Conservation (phyloP, 35 echinoderm and acorn worm genomes). For the Ptychodera flava region DNA sequence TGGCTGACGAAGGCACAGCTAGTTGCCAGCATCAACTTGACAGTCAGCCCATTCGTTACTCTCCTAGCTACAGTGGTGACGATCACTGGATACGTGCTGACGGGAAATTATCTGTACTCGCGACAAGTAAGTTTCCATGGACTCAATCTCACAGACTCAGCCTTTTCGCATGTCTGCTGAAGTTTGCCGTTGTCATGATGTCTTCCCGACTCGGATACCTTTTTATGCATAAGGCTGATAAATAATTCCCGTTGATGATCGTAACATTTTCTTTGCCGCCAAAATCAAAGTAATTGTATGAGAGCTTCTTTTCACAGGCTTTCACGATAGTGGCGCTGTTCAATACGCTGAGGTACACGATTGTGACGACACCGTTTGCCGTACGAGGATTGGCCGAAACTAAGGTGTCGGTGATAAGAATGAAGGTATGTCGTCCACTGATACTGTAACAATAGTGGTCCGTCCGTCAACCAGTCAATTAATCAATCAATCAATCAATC, state of each 20-base stretch:
- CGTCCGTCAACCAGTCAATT: no score
- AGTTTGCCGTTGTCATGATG: not conserved
- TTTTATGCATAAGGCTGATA: not conserved
- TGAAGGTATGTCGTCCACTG: not conserved
- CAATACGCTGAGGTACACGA: not conserved
- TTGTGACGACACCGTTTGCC: conserved; percentile 8
- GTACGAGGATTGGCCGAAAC: conserved; percentile 12
- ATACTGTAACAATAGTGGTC: not conserved
- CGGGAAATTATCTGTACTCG: not conserved
- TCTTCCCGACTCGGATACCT: not conserved
- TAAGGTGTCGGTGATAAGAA: conserved; percentile 7
- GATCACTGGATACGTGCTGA: not conserved
- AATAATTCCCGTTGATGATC: conserved; percentile 1
- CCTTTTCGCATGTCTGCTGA: not conserved
- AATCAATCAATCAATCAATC: conserved; percentile 2
- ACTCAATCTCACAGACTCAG: not conserved
- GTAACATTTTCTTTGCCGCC: no score
- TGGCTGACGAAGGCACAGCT: conserved; percentile 3
- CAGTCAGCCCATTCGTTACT: not conserved
- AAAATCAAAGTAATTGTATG: no score
- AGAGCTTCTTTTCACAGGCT: no score
- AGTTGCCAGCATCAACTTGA: conserved; percentile 2
- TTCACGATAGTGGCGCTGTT: conserved; percentile 7
- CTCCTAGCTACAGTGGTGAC: conserved; percentile 9
- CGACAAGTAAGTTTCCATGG: not conserved